A percentile compares a stretch with the other conserved stretches of the same genome.
Conservation (phyloP, 2,113 vertebrate species). For the Myrmophylax atrothorax region DNA sequence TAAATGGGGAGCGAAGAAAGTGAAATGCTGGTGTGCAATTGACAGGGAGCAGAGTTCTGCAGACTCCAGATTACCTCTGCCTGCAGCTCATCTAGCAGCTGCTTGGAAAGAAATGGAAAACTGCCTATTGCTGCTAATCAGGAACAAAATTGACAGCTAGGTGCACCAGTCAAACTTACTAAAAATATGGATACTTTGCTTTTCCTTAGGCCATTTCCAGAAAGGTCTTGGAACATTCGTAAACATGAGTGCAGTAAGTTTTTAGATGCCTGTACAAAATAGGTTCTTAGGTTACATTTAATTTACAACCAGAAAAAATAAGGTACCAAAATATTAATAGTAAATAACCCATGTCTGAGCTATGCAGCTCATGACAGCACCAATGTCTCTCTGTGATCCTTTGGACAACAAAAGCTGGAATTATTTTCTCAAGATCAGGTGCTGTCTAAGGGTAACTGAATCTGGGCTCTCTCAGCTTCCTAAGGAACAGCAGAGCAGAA, state of each 20-base stretch:
- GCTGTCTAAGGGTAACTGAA: background rate
- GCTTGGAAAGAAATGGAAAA: conserved; percentile 17
- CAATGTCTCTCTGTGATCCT: background rate
- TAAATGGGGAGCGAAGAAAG: conserved; percentile 50
- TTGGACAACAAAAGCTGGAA: background rate
- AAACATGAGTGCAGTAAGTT: background rate
- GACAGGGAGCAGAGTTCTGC: conserved; percentile 14
- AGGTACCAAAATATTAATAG: background rate
- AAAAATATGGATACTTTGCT: background rate
- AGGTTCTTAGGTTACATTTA: background rate
- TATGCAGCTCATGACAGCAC: background rate
- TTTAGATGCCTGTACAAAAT: background rate
- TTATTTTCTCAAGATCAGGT: background rate
- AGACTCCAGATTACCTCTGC: conserved; percentile 9
- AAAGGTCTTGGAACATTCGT: background rate
- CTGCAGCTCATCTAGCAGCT: conserved; percentile 40
- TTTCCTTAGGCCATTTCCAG: conserved; percentile 15
- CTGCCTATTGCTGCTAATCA: conserved; percentile 16
- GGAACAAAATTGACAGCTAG: background rate
- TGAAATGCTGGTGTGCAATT: conserved; percentile 10
- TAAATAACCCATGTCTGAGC: background rate
- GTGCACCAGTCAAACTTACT: background rate
- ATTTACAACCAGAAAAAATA: background rate
- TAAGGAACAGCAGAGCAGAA: background rate
- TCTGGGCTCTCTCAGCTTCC: background rate